A percentile compares a stretch with the other conserved stretches of the same genome.
phyloP scores from a whole-genome alignment of 2,797 vertebrate species.

The Gastrophryne carolinensis region DNA sequence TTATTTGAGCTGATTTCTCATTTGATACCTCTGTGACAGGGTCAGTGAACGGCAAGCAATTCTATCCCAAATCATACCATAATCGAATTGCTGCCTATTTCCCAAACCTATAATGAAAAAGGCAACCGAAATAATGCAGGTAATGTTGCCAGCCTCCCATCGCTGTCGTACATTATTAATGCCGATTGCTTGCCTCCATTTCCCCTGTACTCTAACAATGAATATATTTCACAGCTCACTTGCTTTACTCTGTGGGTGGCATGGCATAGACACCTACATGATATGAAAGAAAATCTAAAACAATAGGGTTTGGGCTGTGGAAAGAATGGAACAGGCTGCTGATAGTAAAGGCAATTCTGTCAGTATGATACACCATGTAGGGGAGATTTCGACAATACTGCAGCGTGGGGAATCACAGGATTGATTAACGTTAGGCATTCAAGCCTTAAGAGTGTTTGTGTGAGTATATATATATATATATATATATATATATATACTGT shows the following conservation, averaged over 20 bases:
- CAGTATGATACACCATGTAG: slow-evolving; percentile 56
- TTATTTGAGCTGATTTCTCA: slow-evolving; percentile 86
- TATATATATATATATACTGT: background rate
- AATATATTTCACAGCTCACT: slow-evolving; percentile 92
- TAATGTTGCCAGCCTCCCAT: slow-evolving; percentile 80
- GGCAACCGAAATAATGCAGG: slow-evolving; percentile 84
- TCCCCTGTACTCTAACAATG: slow-evolving; percentile 82
- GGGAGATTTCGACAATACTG: slow-evolving; percentile 35
- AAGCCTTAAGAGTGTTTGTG: background rate
- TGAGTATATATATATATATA: background rate
- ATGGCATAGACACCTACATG: slow-evolving; percentile 79
- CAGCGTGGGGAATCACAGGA: slow-evolving; percentile 52
- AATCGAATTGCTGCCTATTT: slow-evolving; percentile 86
- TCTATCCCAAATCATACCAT: slow-evolving; percentile 81
- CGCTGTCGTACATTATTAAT: slow-evolving; percentile 85
- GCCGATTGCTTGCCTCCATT: slow-evolving; percentile 82
- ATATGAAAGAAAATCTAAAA: slow-evolving; percentile 82
- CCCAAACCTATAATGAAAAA: slow-evolving; percentile 84
- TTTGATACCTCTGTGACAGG: slow-evolving; percentile 78
- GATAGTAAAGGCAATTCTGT: slow-evolving; percentile 65
- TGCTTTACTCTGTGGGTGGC: slow-evolving; percentile 84
- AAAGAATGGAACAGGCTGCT: slow-evolving; percentile 64
- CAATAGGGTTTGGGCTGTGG: slow-evolving; percentile 71
- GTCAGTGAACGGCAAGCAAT: slow-evolving; percentile 80
- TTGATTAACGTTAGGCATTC: background rate